Evolutionary conservation across 2,113 vertebrate species (phyloP).

Genomic region (Salvelinus fontinalis): DNA sequence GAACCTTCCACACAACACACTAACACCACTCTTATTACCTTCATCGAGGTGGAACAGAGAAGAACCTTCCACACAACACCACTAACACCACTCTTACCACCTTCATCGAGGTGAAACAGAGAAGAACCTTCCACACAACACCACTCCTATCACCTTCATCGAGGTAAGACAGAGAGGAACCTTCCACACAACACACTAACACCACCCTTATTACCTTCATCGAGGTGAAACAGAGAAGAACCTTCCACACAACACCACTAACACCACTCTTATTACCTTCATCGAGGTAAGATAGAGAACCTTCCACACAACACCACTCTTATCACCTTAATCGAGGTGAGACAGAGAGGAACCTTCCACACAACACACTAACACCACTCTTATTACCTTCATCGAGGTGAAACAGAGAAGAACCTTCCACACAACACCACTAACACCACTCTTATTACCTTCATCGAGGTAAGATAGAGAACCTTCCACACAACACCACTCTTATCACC

Average conservation of each 20-base stretch:
- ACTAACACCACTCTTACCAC: neutral
- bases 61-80: too few species aligned
- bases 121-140: too few species aligned
- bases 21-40: too few species aligned
- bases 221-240: too few species aligned
- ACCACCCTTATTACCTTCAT: neutral
- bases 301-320: conserved; percentile 80
- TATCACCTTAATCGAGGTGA: neutral
- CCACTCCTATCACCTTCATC: neutral
- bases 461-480: neutral
- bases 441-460: neutral
- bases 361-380: neutral
- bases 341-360: neutral
- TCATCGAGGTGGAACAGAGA: too few species aligned
- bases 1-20: neutral
- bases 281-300: neutral
- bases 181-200: too few species aligned
- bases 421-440: too few species aligned
- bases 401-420: too few species aligned
- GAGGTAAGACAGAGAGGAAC: neutral
- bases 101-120: neutral
- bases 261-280: neutral
- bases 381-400: too few species aligned
- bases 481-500: neutral
- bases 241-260: too few species aligned